phyloP scores from a whole-genome alignment of 2,113 vertebrate species.

The Mormyrus iriodes region DNA sequence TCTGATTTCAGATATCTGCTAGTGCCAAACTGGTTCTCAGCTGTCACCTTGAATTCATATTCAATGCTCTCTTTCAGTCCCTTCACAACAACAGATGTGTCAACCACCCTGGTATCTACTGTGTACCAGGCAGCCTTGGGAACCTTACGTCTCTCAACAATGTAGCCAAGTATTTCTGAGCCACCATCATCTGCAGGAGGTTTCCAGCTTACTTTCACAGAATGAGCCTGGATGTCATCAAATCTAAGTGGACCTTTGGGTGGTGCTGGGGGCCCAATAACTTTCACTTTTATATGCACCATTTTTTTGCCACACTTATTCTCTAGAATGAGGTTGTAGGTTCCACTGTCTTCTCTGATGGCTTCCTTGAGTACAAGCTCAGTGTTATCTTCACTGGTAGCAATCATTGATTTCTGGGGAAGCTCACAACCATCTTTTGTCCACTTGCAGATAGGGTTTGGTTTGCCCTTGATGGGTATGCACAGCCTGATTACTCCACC shows the following conservation, averaged over 20 bases:
- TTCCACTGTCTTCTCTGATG: conserved; percentile 81
- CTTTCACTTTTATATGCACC: conserved; percentile 87
- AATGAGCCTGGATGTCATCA: conserved; percentile 88
- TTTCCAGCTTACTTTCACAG: conserved; percentile 87
- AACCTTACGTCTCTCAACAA: conserved; percentile 86
- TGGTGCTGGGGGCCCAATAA: conserved; percentile 82
- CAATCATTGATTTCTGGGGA: conserved; percentile 82
- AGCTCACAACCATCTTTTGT: conserved; percentile 79
- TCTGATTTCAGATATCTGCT: conserved; percentile 89
- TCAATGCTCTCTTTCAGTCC: conserved; percentile 87
- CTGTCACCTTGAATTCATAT: conserved; percentile 93
- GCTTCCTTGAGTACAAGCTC: conserved; percentile 93
- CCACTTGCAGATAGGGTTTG: conserved; percentile 86
- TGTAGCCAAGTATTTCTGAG: conserved; percentile 85
- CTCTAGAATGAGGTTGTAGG: conserved; percentile 81
- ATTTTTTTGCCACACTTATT: conserved; percentile 93
- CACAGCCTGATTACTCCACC: conserved; percentile 86
- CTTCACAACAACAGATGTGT: conserved; percentile 84
- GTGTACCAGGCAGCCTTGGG: conserved; percentile 93
- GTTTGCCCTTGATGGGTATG: conserved; percentile 93
- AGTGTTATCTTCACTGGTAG: conserved; percentile 77
- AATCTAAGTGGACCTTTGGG: conserved; percentile 86
- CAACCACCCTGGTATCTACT: conserved; percentile 85
- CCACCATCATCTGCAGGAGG: conserved; percentile 79
- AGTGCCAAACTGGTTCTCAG: conserved; percentile 90